These are phyloP conservation scores for Phaonia tiefii DNA, from an alignment of 2,888 invertebrate genomes.

Conservation along the genomic window DNA sequence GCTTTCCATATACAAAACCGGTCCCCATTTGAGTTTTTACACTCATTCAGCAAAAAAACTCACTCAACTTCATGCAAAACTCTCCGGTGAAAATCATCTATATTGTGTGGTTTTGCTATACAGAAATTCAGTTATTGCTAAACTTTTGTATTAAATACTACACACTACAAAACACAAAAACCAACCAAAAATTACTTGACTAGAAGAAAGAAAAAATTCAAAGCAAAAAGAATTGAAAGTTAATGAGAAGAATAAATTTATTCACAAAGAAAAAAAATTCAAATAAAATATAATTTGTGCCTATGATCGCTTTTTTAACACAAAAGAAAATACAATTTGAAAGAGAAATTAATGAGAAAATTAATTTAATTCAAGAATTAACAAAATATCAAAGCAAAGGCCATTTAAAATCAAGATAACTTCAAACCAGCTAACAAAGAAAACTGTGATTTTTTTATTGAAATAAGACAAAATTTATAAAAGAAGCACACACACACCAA, in stretches of 20 bases:
- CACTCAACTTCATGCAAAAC: not conserved
- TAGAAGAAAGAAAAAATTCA: slow-evolving; percentile 50
- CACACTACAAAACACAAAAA: slow-evolving; percentile 58
- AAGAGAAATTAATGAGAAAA: slow-evolving; percentile 15
- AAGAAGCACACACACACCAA: slow-evolving; percentile 10
- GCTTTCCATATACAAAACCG: slow-evolving; percentile 7
- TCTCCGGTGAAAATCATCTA: slow-evolving; percentile 48
- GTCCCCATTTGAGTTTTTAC: slow-evolving; percentile 48
- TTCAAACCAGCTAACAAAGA: slow-evolving; percentile 43
- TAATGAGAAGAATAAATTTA: slow-evolving; percentile 30
- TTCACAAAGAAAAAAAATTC: slow-evolving; percentile 29
- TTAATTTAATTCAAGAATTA: not conserved
- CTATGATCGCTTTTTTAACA: slow-evolving; percentile 55
- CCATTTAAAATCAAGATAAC: slow-evolving; percentile 22
- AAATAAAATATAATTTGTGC: slow-evolving; percentile 60
- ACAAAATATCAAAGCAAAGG: slow-evolving; percentile 41
- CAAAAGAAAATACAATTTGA: slow-evolving; percentile 51
- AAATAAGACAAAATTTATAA: slow-evolving; percentile 2
- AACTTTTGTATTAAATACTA: slow-evolving; percentile 73
- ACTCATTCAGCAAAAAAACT: slow-evolving; percentile 3
- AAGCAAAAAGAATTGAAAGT: slow-evolving; percentile 15
- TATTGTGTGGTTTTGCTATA: slow-evolving; percentile 62
- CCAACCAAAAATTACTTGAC: slow-evolving; percentile 15
- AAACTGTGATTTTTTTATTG: slow-evolving; percentile 49
- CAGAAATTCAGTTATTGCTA: slow-evolving; percentile 76